Conservation (phyloP, 2,113 vertebrate genomes). For the Ciconia maguari region DNA sequence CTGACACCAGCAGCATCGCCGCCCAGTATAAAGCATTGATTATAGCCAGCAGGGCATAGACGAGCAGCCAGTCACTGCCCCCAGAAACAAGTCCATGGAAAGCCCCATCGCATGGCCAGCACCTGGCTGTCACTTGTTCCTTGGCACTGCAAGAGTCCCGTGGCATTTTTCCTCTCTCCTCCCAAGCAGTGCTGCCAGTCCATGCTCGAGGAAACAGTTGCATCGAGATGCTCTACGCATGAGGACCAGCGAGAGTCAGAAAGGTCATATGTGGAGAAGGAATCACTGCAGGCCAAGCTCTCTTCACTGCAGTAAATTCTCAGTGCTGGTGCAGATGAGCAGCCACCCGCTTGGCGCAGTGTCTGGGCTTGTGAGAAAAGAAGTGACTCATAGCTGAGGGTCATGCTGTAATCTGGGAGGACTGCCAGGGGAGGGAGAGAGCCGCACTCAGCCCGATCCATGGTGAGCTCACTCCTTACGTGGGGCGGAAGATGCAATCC, state of each 20-base stretch:
- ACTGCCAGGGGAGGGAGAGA: slow-evolving; percentile 43
- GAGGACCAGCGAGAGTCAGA: not conserved
- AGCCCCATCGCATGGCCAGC: not conserved
- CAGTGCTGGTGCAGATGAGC: slow-evolving; percentile 9
- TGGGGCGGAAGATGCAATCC: not conserved
- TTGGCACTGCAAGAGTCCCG: not conserved
- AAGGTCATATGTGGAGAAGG: not conserved
- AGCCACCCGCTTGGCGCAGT: not conserved
- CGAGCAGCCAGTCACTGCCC: accelerated
- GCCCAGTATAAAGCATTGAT: not conserved
- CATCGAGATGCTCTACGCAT: not conserved
- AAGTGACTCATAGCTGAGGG: slow-evolving; percentile 51
- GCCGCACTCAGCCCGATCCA: not conserved
- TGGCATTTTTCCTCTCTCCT: not conserved
- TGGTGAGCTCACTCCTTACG: slow-evolving; percentile 46
- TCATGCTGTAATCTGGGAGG: slow-evolving; percentile 50
- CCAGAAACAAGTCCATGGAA: not conserved
- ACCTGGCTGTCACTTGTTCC: not conserved
- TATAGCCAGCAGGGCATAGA: not conserved
- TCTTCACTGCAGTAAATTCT: not conserved
- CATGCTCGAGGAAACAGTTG: not conserved
- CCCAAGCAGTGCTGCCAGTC: not conserved
- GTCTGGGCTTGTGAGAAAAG: slow-evolving; percentile 47
- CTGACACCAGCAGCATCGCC: not conserved
- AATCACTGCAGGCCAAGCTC: not conserved